Percentiles rank a stretch among this genome's conserved stretches.
phyloP scores from a whole-genome alignment of 2,113 vertebrate species.

The Delphinapterus leucas region DNA sequence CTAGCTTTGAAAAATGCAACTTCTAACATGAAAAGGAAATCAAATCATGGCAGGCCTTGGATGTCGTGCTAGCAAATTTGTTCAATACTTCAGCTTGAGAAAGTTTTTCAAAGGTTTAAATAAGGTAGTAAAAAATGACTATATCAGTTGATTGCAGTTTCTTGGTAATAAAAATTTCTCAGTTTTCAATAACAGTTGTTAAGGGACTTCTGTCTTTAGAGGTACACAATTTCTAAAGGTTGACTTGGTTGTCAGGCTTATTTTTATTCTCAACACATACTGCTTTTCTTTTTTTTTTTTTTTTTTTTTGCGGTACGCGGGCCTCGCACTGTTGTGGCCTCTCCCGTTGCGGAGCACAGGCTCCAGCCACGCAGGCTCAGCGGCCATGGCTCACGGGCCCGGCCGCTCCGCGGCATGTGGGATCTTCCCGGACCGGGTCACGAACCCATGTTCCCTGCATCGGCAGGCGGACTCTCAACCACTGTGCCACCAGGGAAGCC shows the following conservation, averaged over 20 bases:
- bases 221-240: not conserved
- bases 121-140: not conserved
- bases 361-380: no score
- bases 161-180: not conserved
- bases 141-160: not conserved
- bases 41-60: not conserved
- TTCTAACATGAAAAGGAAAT: not conserved
- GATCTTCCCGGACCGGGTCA: no score
- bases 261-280: not conserved
- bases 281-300: not conserved
- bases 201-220: not conserved
- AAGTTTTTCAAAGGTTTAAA: not conserved
- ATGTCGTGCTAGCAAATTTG: no score
- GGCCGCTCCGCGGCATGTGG: no score
- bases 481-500: no score
- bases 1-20: not conserved
- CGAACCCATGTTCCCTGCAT: no score
- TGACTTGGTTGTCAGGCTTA: not conserved
- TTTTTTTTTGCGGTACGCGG: no score
- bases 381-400: no score
- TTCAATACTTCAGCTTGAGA: not conserved
- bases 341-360: no score
- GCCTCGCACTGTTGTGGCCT: no score
- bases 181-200: not conserved
- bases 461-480: no score